These are phyloP conservation scores for Drosophila repletoides DNA, from an alignment of 1,140 invertebrate species.

Conservation along the genomic window DNA sequence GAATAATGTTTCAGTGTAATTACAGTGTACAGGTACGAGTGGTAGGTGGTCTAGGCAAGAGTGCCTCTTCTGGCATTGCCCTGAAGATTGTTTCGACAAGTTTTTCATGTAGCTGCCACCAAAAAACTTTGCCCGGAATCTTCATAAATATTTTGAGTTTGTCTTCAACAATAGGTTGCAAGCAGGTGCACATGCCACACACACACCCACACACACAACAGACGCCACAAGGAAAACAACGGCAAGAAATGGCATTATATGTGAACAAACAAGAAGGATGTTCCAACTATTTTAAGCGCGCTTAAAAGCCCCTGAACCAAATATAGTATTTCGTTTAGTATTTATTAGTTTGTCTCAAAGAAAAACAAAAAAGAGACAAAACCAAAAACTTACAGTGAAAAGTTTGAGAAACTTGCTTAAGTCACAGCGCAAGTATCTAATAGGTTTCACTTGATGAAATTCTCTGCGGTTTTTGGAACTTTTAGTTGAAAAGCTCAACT, in stretches of 20 bases:
- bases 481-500: no score
- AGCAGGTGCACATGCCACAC: constrained; percentile 12
- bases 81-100: constrained; percentile 68
- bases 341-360: constrained; percentile 21
- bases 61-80: constrained; percentile 24
- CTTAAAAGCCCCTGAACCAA: constrained; percentile 44
- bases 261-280: constrained; percentile 31
- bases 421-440: no score
- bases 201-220: constrained; percentile 2
- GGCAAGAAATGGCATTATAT: neutral
- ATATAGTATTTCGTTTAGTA: constrained; percentile 42
- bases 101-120: constrained; percentile 61
- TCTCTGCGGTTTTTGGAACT: no score
- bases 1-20: no score
- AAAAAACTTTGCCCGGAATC: constrained; percentile 59
- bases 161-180: constrained; percentile 55
- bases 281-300: constrained; percentile 41
- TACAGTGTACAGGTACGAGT: no score
- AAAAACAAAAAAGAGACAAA: no score
- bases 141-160: constrained; percentile 72
- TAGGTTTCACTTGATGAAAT: no score
- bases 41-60: neutral
- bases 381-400: constrained; percentile 9
- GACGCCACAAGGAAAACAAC: neutral
- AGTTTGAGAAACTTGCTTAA: constrained; percentile 8